phyloP scores from a whole-genome alignment of 2,888 invertebrate genomes.

The Megaustenia siamemsis region DNA sequence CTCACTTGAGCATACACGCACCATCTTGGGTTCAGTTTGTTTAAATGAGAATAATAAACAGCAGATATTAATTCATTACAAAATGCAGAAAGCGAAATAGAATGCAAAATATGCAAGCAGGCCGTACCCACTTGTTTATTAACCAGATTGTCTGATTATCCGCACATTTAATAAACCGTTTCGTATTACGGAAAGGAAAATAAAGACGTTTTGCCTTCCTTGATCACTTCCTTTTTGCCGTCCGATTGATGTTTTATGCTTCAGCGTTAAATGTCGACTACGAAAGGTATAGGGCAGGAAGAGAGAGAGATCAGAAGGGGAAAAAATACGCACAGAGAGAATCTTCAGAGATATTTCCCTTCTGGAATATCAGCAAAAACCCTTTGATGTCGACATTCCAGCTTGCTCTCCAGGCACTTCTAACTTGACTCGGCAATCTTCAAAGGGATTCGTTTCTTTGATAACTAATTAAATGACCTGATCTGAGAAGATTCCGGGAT shows the following conservation, averaged over 20 bases:
- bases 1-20: too few species aligned
- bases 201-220: not conserved
- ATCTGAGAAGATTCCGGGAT: constrained; percentile 18
- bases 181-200: not conserved
- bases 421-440: constrained; percentile 19
- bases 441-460: constrained; percentile 27
- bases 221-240: not conserved
- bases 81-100: too few species aligned
- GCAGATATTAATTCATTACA: too few species aligned
- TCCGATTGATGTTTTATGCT: constrained; percentile 9
- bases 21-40: too few species aligned
- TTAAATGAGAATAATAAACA: too few species aligned
- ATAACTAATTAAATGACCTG: constrained; percentile 35
- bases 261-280: constrained; percentile 10
- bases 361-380: constrained; percentile 11
- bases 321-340: not conserved
- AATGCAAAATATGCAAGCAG: too few species aligned
- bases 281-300: constrained; percentile 16
- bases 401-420: constrained; percentile 25
- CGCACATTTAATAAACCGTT: not conserved
- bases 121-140: not conserved
- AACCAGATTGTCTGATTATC: not conserved
- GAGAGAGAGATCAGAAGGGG: constrained; percentile 12
- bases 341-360: constrained; percentile 10
- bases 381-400: constrained; percentile 28